Conservation (phyloP, 2,888 invertebrate species). For the Bhutanitis thaidina region DNA sequence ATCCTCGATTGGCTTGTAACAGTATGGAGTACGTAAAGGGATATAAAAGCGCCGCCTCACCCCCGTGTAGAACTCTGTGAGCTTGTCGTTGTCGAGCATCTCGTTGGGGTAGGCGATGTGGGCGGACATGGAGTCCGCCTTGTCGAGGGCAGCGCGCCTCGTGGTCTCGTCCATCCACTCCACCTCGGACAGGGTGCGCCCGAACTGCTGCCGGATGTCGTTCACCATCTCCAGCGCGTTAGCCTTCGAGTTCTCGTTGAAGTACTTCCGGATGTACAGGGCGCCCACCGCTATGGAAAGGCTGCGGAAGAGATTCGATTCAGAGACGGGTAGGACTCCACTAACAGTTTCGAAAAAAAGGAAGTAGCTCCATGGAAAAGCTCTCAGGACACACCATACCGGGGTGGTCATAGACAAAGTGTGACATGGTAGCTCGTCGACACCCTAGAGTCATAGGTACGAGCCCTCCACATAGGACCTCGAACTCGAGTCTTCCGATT, state of each 20-base stretch:
- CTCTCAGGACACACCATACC: too few species aligned
- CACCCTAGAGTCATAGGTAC: too few species aligned
- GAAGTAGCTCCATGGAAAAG: too few species aligned
- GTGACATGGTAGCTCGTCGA: too few species aligned
- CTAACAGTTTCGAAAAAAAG: too few species aligned
- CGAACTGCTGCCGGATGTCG: constrained; percentile 89
- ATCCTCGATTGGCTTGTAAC: too few species aligned
- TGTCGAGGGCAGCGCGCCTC: constrained; percentile 86
- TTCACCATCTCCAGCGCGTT: constrained; percentile 93
- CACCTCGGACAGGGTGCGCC: constrained; percentile 86
- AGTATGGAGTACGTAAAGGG: too few species aligned
- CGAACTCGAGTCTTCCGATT: too few species aligned
- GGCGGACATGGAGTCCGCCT: constrained; percentile 90
- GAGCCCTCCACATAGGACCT: too few species aligned
- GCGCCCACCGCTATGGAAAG: constrained; percentile 89
- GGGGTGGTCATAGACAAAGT: too few species aligned
- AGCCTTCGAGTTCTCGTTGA: constrained; percentile 90
- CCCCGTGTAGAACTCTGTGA: constrained; percentile 88
- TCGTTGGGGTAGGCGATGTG: constrained; percentile 97
- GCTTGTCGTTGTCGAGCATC: constrained; percentile 88
- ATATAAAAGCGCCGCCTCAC: constrained; percentile 61
- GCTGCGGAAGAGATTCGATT: constrained; percentile 63
- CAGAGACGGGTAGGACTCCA: too few species aligned
- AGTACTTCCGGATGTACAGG: constrained; percentile 92
- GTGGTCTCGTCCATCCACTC: constrained; percentile 97